phyloP scores from a whole-genome alignment of 2,797 vertebrate species.

The Clarias platycephalus region DNA sequence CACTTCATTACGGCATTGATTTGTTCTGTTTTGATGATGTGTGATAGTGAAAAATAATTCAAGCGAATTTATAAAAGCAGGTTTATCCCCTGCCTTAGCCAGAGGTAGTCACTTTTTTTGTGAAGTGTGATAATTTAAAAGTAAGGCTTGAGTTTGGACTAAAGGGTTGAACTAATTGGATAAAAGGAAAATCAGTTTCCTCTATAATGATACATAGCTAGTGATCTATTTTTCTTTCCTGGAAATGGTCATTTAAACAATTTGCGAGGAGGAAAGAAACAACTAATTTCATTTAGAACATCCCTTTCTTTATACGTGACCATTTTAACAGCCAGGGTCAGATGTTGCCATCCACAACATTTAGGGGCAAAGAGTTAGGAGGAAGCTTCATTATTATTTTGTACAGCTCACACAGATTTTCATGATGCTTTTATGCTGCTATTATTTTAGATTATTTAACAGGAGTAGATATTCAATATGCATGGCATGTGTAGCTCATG shows the following conservation, averaged over 20 bases:
- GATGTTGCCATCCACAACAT: neutral
- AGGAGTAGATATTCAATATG: neutral
- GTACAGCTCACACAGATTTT: neutral
- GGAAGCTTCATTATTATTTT: neutral
- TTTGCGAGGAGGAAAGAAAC: conserved; percentile 19
- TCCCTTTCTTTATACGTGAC: neutral
- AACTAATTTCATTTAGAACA: conserved; percentile 32
- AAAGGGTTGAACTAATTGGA: conserved; percentile 12
- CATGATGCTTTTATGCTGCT: neutral
- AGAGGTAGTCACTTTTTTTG: neutral
- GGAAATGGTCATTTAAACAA: conserved; percentile 37
- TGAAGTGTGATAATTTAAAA: neutral
- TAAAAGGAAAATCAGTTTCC: conserved; percentile 1
- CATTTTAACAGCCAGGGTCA: neutral
- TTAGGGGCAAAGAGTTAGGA: neutral
- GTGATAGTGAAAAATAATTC: conserved; percentile 18
- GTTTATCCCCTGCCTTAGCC: neutral
- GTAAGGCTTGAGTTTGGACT: conserved; percentile 4
- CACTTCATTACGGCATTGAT: conserved; percentile 49
- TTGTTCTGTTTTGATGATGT: conserved; percentile 32
- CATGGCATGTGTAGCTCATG: neutral
- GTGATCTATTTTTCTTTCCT: conserved; percentile 2
- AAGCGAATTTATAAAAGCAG: conserved; percentile 10
- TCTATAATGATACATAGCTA: conserved; percentile 15
- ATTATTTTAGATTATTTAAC: no score